Evolutionary conservation across 1,140 invertebrate species (phyloP).

Genomic region (Bombus sibiricus): DNA sequence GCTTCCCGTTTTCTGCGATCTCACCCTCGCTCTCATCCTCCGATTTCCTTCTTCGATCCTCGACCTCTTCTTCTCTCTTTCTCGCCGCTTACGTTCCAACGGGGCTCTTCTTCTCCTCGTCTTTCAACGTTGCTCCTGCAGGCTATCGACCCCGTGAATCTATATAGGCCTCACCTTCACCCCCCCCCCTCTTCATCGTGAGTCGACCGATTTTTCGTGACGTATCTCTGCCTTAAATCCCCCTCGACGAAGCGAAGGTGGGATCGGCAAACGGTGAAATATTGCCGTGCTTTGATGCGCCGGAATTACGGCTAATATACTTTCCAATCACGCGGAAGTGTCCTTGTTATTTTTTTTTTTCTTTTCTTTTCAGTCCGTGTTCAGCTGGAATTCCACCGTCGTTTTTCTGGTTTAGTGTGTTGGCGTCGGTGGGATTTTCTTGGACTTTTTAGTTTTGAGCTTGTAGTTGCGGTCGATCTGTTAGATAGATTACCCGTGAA

Average conservation of each 20-base stretch:
- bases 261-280: slow-evolving; percentile 33
- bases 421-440: neutral
- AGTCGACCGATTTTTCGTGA: slow-evolving; percentile 68
- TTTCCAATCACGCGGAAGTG: neutral
- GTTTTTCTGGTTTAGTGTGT: neutral
- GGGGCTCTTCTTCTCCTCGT: neutral
- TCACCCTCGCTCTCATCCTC: slow-evolving; percentile 38
- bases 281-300: slow-evolving; percentile 33
- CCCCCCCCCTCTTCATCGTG: slow-evolving; percentile 7
- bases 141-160: slow-evolving; percentile 67
- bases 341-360: neutral
- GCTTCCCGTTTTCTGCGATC: slow-evolving; percentile 60
- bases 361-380: neutral
- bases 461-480: no score
- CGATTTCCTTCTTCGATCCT: slow-evolving; percentile 34
- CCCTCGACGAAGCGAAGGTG: neutral
- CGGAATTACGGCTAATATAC: slow-evolving; percentile 37
- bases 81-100: neutral
- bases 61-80: neutral
- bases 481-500: no score
- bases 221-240: slow-evolving; percentile 30
- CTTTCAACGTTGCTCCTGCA: neutral
- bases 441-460: neutral
- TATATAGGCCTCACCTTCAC: slow-evolving; percentile 42
- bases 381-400: neutral